Conservation (phyloP, 64 coral and sea anemone genomes). For the Catalaphyllia jardinei region DNA sequence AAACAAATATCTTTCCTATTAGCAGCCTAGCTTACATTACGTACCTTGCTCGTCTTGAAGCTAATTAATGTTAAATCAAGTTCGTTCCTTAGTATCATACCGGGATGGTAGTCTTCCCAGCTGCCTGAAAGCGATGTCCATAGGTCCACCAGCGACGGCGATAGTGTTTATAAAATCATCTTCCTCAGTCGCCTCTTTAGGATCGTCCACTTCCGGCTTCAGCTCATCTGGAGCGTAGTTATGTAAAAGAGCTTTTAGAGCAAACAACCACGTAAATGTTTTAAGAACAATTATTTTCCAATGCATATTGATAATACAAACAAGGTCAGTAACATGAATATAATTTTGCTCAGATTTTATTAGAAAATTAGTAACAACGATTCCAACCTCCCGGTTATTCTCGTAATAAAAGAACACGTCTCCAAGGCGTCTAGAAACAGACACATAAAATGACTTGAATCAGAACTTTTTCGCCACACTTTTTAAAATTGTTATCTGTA, state of each 20-base stretch:
- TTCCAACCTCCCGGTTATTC: no score
- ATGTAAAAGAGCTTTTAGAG: background rate
- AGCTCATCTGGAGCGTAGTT: conserved; percentile 2
- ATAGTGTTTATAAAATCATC: conserved; percentile 10
- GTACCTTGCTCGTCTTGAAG: background rate
- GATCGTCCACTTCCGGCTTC: background rate
- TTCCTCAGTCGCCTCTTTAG: background rate
- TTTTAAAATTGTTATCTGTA: no score
- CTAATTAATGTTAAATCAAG: background rate
- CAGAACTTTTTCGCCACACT: no score
- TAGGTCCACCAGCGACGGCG: background rate
- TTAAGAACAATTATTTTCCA: background rate
- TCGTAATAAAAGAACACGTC: no score
- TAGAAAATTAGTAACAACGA: no score
- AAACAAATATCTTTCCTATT: no score
- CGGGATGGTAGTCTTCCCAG: background rate
- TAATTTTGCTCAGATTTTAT: no score
- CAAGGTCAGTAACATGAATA: no score
- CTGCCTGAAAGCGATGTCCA: background rate
- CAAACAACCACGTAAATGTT: background rate
- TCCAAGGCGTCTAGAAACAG: no score
- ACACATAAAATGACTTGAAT: no score
- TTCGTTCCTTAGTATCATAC: background rate
- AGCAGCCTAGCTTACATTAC: background rate
- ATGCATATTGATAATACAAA: no score